Evolutionary conservation across 2,797 vertebrate genomes (phyloP).

Genomic region (Naso thynnoides): DNA sequence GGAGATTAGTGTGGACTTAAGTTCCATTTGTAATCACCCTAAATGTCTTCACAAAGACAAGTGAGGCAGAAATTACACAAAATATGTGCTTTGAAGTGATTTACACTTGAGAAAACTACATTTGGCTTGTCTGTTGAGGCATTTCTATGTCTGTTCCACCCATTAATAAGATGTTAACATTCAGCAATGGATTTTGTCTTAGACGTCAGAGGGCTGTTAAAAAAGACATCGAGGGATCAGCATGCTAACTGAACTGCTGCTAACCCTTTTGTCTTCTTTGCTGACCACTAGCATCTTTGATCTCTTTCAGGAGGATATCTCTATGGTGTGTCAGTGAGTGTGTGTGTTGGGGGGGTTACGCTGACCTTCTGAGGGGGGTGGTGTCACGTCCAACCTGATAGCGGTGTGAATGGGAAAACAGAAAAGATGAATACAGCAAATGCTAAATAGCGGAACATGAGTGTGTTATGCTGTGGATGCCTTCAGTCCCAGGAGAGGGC

Average conservation of each 20-base stretch:
- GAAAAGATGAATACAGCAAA: constrained; percentile 79
- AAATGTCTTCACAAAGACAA: constrained; percentile 26
- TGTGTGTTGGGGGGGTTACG: constrained; percentile 40
- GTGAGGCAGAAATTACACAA: constrained; percentile 21
- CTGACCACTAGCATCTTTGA: constrained; percentile 82
- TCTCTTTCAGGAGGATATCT: constrained; percentile 73
- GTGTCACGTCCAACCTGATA: constrained; percentile 78
- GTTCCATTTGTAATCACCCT: constrained; percentile 45
- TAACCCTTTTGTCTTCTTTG: constrained; percentile 73
- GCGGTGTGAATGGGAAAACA: constrained; percentile 79
- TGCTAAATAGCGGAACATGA: constrained; percentile 84
- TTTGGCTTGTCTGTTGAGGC: constrained; percentile 37
- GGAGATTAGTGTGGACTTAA: constrained; percentile 48
- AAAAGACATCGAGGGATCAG: constrained; percentile 70
- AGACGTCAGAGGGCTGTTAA: constrained; percentile 66
- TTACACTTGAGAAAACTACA: constrained; percentile 40
- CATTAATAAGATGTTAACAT: constrained; percentile 69
- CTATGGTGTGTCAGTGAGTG: constrained; percentile 36
- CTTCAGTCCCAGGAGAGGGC: constrained; percentile 85
- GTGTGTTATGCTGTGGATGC: constrained; percentile 83
- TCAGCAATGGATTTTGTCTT: constrained; percentile 56
- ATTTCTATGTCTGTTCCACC: constrained; percentile 45
- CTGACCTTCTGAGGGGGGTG: constrained; percentile 62
- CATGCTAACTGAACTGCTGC: constrained; percentile 62
- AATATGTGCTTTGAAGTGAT: constrained; percentile 42